phyloP scores from a whole-genome alignment of 2,113 vertebrate genomes.

The Sciurus niger region DNA sequence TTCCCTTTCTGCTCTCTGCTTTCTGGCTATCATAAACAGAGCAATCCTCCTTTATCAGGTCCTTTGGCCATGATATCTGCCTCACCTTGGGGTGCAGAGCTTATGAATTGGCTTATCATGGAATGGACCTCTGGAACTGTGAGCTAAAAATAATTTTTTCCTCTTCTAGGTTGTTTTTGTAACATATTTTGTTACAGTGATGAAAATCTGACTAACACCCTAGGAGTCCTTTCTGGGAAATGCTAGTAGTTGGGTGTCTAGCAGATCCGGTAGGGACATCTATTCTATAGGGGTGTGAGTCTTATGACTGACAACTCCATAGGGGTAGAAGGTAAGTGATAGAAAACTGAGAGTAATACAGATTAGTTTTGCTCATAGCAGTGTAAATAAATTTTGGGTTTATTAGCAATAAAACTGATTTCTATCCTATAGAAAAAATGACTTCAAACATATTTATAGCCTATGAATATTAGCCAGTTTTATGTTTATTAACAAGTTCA shows the following conservation, averaged over 20 bases:
- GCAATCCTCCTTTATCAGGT: too few relatives aligned
- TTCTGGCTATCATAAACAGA: too few relatives aligned
- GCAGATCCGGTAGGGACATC: neutral
- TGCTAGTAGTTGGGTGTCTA: too few relatives aligned
- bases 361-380: neutral
- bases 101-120: too few relatives aligned
- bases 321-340: neutral
- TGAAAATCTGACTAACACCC: too few relatives aligned
- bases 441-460: neutral
- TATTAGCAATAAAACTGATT: neutral
- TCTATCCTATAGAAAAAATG: neutral
- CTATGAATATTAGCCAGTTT: neutral
- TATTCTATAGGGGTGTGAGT: neutral
- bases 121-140: too few relatives aligned
- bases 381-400: neutral
- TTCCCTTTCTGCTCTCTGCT: too few relatives aligned
- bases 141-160: too few relatives aligned
- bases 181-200: too few relatives aligned
- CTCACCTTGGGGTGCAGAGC: too few relatives aligned
- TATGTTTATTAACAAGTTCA: slow-evolving; percentile 3
- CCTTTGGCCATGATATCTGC: too few relatives aligned
- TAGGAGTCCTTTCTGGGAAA: neutral
- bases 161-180: too few relatives aligned
- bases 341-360: neutral
- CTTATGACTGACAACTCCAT: neutral